Conservation (phyloP, 1,140 invertebrate species). For the Aplysia californica region DNA sequence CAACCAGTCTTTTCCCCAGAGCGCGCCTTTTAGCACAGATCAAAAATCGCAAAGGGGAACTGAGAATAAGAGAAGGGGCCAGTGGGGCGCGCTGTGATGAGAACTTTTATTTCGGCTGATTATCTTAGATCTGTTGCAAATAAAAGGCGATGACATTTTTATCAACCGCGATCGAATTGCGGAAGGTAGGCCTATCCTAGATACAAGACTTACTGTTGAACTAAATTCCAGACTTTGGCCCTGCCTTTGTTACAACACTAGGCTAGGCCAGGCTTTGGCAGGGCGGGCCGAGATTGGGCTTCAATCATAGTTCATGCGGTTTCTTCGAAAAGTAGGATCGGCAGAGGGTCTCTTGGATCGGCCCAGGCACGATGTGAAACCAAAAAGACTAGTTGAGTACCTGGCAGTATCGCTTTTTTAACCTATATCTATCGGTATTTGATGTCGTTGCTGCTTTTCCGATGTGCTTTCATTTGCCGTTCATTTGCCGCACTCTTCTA, state of each 20-base stretch:
- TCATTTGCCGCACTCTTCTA: neutral
- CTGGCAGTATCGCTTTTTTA: neutral
- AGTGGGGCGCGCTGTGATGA: neutral
- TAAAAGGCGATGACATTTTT: neutral
- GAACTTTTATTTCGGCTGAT: neutral
- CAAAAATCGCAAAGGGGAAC: neutral
- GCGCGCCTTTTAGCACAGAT: neutral
- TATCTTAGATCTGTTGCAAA: neutral
- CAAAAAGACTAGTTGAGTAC: neutral
- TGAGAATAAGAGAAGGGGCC: neutral
- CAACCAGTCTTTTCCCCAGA: neutral
- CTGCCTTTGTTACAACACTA: too few relatives aligned
- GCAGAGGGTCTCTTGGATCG: neutral
- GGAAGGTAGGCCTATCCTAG: neutral
- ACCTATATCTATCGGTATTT: neutral
- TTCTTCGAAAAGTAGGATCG: neutral
- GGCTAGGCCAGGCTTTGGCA: too few relatives aligned
- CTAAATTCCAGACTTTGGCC: neutral
- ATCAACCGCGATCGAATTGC: neutral
- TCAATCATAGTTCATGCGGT: neutral
- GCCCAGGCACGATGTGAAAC: neutral
- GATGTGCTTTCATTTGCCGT: too few relatives aligned
- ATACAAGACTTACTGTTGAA: too few relatives aligned
- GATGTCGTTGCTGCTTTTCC: too few relatives aligned
- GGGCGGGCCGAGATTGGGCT: too few relatives aligned